A percentile compares a stretch with the other conserved stretches of the same genome.
Conservation (phyloP, 2,888 invertebrate species). For the Eupithecia subumbrata region DNA sequence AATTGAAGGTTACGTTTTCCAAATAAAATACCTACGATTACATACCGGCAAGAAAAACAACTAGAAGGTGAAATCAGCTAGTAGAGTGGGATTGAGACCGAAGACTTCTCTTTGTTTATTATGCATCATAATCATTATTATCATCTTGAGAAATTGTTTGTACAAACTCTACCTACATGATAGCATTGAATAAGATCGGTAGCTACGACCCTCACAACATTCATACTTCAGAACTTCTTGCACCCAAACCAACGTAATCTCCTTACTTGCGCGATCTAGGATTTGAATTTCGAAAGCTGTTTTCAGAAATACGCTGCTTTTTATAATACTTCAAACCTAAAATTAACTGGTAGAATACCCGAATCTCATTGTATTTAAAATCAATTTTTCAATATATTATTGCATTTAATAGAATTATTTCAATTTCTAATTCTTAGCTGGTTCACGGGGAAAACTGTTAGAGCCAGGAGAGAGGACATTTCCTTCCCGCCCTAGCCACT, state of each 20-base stretch:
- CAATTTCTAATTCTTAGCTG: background rate
- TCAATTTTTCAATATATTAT: too few species aligned
- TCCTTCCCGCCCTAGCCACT: background rate
- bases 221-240: background rate
- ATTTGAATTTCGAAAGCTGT: constrained; percentile 12
- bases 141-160: too few species aligned
- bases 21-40: too few species aligned
- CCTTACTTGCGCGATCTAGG: constrained; percentile 23
- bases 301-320: background rate
- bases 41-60: too few species aligned
- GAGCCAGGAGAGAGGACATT: background rate
- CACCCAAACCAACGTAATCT: background rate
- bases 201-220: constrained; percentile 25
- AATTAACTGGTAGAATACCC: too few species aligned
- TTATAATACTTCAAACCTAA: background rate
- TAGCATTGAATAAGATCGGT: constrained; percentile 16
- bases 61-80: constrained; percentile 23
- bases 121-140: background rate
- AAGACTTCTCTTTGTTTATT: too few species aligned
- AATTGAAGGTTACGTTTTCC: too few species aligned
- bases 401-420: background rate
- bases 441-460: background rate
- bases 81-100: constrained; percentile 21
- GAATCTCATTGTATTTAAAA: too few species aligned
- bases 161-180: too few species aligned